These are phyloP conservation scores for Chiloscyllium plagiosum DNA, from an alignment of 2,113 vertebrate genomes.

Conservation along the genomic window DNA sequence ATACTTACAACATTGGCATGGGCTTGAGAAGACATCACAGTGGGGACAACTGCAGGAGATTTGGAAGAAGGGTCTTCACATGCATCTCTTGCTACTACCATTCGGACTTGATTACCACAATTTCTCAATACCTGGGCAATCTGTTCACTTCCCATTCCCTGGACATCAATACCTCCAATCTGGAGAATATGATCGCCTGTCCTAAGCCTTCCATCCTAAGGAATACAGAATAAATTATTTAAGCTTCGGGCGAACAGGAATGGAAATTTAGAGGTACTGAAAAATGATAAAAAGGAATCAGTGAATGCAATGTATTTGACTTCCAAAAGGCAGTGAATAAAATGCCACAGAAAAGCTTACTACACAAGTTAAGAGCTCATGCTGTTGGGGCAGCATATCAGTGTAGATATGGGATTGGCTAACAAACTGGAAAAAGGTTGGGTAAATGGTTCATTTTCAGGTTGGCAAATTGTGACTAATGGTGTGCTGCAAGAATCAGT, in stretches of 20 bases:
- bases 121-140: slow-evolving; percentile 84
- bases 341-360: neutral
- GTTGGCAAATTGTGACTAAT: neutral
- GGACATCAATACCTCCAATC: slow-evolving; percentile 78
- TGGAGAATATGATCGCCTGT: slow-evolving; percentile 90
- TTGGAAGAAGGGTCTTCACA: slow-evolving; percentile 45
- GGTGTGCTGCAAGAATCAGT: neutral
- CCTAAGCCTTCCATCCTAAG: slow-evolving; percentile 79
- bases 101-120: slow-evolving; percentile 77
- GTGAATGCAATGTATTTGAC: neutral
- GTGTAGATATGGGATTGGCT: neutral
- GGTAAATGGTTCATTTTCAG: neutral
- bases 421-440: neutral
- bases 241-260: neutral
- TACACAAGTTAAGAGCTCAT: neutral
- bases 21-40: slow-evolving; percentile 58
- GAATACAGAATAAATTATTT: neutral
- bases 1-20: slow-evolving; percentile 52
- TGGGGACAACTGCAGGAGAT: slow-evolving; percentile 62
- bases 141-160: slow-evolving; percentile 82
- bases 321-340: neutral
- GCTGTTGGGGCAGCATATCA: neutral
- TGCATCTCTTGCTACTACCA: slow-evolving; percentile 80
- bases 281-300: too few species aligned
- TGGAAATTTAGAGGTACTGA: neutral